Evolutionary conservation across 2,797 vertebrate genomes (phyloP).

Genomic region (Sparus aurata): DNA sequence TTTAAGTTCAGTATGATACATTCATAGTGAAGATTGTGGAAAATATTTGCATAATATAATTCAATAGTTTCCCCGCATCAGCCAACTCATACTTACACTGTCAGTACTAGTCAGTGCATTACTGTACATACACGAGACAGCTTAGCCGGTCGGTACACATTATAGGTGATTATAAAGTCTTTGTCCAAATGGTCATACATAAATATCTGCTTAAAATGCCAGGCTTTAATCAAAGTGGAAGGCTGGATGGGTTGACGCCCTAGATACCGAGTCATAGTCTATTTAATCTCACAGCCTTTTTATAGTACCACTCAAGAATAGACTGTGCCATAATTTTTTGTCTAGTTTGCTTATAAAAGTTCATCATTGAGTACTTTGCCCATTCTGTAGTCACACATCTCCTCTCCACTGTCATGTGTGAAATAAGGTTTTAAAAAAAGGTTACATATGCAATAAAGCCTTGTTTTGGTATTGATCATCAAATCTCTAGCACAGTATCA

Average conservation of each 20-base stretch:
- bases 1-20: neutral
- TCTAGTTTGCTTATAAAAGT: no score
- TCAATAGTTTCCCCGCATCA: neutral
- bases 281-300: no score
- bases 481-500: neutral
- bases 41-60: neutral
- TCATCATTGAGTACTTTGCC: no score
- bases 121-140: neutral
- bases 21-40: neutral
- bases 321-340: no score
- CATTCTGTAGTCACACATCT: no score
- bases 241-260: no score
- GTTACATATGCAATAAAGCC: neutral
- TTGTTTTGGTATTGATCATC: neutral
- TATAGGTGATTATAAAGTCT: neutral
- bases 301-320: no score
- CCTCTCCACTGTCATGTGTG: neutral
- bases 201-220: neutral
- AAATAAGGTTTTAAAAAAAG: neutral
- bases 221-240: neutral
- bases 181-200: neutral
- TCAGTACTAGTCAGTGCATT: neutral
- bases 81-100: neutral
- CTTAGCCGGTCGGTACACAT: neutral
- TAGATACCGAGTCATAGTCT: no score